Conservation (phyloP, 2,113 vertebrate genomes). For the Carassius carassius region DNA sequence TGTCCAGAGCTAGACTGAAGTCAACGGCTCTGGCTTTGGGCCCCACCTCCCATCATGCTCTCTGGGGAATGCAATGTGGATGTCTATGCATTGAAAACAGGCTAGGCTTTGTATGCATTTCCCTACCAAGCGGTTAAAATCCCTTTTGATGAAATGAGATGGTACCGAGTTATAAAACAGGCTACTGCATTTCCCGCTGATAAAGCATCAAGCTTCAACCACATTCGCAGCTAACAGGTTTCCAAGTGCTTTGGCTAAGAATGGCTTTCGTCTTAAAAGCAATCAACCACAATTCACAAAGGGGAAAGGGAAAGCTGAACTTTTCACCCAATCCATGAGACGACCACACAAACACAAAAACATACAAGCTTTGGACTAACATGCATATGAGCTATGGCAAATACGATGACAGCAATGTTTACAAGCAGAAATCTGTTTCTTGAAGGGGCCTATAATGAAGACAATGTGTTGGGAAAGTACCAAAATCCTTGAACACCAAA, state of each 20-base stretch:
- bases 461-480: neutral
- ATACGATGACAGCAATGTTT: neutral
- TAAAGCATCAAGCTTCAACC: conserved; percentile 64
- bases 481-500: neutral
- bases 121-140: conserved; percentile 71
- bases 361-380: conserved; percentile 16
- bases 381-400: neutral
- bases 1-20: conserved; percentile 54
- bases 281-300: conserved; percentile 75
- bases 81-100: conserved; percentile 65
- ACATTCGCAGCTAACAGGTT: conserved; percentile 62
- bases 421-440: neutral
- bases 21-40: conserved; percentile 37
- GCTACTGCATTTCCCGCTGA: conserved; percentile 65
- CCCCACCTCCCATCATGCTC: conserved; percentile 65
- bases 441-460: neutral
- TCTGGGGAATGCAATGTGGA: conserved; percentile 65
- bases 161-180: conserved; percentile 69
- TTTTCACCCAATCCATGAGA: conserved; percentile 69
- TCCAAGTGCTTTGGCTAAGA: conserved; percentile 63
- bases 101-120: conserved; percentile 61
- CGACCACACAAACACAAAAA: conserved; percentile 53
- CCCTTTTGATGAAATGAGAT: conserved; percentile 73
- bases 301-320: conserved; percentile 72
- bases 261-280: conserved; percentile 74